Evolutionary conservation across 2,797 vertebrate genomes (phyloP).

Genomic region (Myotis myotis): DNA sequence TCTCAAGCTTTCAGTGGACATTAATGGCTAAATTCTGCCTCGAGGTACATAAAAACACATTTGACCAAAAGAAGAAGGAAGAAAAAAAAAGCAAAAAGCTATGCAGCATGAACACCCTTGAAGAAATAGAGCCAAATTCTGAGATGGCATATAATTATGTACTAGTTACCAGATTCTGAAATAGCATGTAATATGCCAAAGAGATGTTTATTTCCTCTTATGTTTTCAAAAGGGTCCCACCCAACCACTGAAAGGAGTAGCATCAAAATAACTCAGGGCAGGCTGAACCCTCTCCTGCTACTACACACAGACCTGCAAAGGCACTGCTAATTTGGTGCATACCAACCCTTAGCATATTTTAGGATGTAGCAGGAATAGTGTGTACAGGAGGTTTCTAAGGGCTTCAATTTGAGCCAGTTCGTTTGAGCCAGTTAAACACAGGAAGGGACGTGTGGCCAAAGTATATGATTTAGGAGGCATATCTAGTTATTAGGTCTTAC

Average conservation of each 20-base stretch:
- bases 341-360: constrained; percentile 17
- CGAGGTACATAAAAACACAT: constrained; percentile 64
- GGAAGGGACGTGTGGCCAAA: not conserved
- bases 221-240: constrained; percentile 67
- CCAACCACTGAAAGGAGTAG: constrained; percentile 63
- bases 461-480: not conserved
- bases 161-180: constrained; percentile 72
- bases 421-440: not conserved
- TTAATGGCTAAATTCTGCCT: constrained; percentile 63
- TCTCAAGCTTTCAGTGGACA: constrained; percentile 40
- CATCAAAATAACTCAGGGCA: constrained; percentile 58
- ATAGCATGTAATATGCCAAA: constrained; percentile 73
- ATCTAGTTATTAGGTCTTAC: not conserved
- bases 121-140: constrained; percentile 69
- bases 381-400: constrained; percentile 24
- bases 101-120: constrained; percentile 46
- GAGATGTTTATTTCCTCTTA: constrained; percentile 73
- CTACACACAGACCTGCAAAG: constrained; percentile 35
- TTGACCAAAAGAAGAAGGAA: not conserved
- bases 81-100: not conserved
- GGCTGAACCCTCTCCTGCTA: not conserved
- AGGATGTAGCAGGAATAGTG: constrained; percentile 12
- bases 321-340: constrained; percentile 20
- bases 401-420: constrained; percentile 53
- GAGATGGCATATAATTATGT: constrained; percentile 74